These are phyloP conservation scores for Tretioscincus oriximinensis DNA, from an alignment of 2,113 vertebrate species.

Conservation along the genomic window DNA sequence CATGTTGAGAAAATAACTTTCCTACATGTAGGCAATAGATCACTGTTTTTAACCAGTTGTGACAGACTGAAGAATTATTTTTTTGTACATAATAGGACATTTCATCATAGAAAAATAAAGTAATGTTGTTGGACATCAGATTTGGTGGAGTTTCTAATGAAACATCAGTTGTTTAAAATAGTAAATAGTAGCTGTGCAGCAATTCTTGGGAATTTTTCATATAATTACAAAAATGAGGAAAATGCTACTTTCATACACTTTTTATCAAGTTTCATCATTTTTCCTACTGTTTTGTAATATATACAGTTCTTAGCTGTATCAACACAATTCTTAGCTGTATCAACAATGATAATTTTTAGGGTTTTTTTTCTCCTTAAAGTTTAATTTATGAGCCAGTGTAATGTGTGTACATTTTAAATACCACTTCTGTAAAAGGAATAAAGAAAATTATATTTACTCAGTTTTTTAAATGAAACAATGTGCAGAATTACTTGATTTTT, in stretches of 20 bases:
- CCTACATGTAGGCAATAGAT: conserved; percentile 79
- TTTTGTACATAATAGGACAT: conserved; percentile 91
- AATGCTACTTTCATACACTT: conserved; percentile 38
- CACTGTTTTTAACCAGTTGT: conserved; percentile 91
- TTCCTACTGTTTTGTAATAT: conserved; percentile 43
- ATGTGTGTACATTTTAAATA: conserved; percentile 26
- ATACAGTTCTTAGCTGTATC: conserved; percentile 51
- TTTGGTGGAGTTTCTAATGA: conserved; percentile 78
- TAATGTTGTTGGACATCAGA: conserved; percentile 84
- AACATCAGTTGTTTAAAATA: conserved; percentile 58
- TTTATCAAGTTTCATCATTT: conserved; percentile 27
- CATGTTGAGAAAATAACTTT: conserved; percentile 73
- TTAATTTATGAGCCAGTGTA: conserved; percentile 52
- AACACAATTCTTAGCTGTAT: conserved; percentile 51
- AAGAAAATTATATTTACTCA: conserved; percentile 26
- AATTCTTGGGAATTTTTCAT: conserved; percentile 42
- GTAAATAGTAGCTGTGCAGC: conserved; percentile 31
- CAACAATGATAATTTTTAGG: conserved; percentile 43
- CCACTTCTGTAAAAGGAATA: conserved; percentile 26
- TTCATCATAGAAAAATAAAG: conserved; percentile 91
- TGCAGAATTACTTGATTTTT: conserved; percentile 6
- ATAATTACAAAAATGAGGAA: conserved; percentile 35
- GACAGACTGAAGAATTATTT: conserved; percentile 82
- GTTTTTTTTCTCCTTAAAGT: conserved; percentile 31
- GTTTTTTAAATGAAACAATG: conserved; percentile 23